Evolutionary conservation across 35 echinoderm and acorn worm species (phyloP).

Genomic region (Eucidaris tribuloides): DNA sequence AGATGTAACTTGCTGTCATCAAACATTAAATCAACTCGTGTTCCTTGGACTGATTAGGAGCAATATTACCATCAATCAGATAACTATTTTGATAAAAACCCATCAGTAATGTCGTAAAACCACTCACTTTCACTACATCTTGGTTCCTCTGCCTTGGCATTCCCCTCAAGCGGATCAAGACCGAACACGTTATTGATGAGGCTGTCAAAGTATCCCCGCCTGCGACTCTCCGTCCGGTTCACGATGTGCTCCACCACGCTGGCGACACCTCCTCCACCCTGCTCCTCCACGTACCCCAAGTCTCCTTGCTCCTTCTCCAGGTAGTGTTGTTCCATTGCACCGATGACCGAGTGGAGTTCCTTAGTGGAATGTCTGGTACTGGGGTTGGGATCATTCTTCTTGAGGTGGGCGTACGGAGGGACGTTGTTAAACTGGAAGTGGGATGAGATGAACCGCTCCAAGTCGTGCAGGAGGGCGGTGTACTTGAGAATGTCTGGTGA

Average conservation of each 20-base stretch:
- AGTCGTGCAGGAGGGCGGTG: conserved; percentile 52
- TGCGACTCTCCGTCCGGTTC: not conserved
- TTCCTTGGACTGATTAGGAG: no score
- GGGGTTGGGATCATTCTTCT: not conserved
- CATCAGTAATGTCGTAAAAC: no score
- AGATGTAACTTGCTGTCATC: no score
- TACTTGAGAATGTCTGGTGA: conserved; percentile 57
- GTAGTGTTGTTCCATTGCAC: conserved; percentile 49
- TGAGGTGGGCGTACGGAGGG: not conserved
- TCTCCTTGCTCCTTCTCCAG: not conserved
- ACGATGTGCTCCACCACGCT: conserved; percentile 15
- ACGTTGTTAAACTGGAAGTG: conserved; percentile 17
- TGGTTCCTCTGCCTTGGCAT: conserved; percentile 31
- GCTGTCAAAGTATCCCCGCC: not conserved
- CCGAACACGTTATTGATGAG: conserved; percentile 60
- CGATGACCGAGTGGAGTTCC: conserved; percentile 59
- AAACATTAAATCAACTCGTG: no score
- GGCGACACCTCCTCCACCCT: not conserved
- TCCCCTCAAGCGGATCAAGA: conserved; percentile 21
- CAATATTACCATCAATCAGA: no score
- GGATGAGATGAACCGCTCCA: conserved; percentile 37
- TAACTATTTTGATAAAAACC: no score
- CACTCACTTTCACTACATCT: conserved; percentile 78
- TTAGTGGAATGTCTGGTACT: conserved; percentile 43
- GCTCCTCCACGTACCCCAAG: not conserved